Percentiles rank a stretch among this genome's conserved stretches.
Conservation (phyloP, 2,888 invertebrate species). For the Lymantria dispar region DNA sequence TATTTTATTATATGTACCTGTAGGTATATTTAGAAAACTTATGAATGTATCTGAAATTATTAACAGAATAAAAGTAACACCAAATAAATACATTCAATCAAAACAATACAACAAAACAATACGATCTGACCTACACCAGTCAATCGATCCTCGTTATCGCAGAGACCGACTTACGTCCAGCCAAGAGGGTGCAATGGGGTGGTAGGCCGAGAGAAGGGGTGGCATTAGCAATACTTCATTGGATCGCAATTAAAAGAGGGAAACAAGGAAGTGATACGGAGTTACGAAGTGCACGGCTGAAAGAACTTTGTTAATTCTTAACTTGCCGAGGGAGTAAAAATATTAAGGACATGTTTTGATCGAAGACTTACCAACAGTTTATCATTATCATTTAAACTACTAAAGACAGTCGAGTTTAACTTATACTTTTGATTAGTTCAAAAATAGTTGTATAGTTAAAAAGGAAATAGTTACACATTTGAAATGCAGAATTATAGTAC, state of each 20-base stretch:
- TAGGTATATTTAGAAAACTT: too few species aligned
- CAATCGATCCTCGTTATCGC: slow-evolving; percentile 26
- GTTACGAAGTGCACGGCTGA: slow-evolving; percentile 24
- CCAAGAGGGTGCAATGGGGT: slow-evolving; percentile 6
- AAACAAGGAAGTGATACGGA: slow-evolving; percentile 51
- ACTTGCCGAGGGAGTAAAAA: slow-evolving; percentile 17
- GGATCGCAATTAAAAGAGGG: slow-evolving; percentile 76
- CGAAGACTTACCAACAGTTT: not conserved
- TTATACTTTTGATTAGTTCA: too few species aligned
- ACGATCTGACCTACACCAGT: slow-evolving; percentile 21
- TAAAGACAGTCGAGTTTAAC: not conserved
- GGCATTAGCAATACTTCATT: slow-evolving; percentile 74
- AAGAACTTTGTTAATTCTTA: slow-evolving; percentile 25
- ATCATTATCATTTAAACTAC: not conserved
- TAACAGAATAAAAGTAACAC: not conserved
- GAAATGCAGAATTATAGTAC: too few species aligned
- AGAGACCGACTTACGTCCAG: slow-evolving; percentile 16
- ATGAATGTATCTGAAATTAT: not conserved
- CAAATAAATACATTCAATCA: slow-evolving; percentile 7
- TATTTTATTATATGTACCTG: too few species aligned
- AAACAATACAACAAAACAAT: slow-evolving; percentile 5
- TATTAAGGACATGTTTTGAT: slow-evolving; percentile 9
- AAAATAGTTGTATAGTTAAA: not conserved
- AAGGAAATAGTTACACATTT: too few species aligned
- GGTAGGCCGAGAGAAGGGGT: slow-evolving; percentile 25